These are phyloP conservation scores for Cliona cf. orientalis DNA, from an alignment of 37 sponge, comb jelly and placozoan genomes.

Conservation along the genomic window DNA sequence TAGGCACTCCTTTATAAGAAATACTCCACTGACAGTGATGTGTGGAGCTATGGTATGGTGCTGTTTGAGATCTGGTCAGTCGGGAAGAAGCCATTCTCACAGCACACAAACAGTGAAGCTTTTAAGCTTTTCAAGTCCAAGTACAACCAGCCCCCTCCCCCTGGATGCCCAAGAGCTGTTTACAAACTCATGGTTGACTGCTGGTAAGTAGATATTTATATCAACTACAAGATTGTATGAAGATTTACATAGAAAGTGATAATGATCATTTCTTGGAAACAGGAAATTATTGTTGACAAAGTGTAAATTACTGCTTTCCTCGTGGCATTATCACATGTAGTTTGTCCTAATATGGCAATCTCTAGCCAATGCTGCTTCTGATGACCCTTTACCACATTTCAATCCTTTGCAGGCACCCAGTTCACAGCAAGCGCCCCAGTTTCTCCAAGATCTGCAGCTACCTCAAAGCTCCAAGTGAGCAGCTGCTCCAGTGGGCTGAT, in stretches of 20 bases:
- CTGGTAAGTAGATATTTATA: conserved; percentile 67
- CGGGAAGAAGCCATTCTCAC: conserved; percentile 43
- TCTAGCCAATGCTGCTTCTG: too few relatives aligned
- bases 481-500: too few relatives aligned
- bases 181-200: conserved; percentile 63
- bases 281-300: too few relatives aligned
- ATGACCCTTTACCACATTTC: too few relatives aligned
- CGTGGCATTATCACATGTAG: too few relatives aligned
- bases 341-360: too few relatives aligned
- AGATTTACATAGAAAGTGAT: too few relatives aligned
- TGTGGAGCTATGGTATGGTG: conserved; percentile 66
- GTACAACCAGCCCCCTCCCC: conserved; percentile 60
- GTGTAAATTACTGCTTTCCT: too few relatives aligned
- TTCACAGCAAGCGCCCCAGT: conserved; percentile 21
- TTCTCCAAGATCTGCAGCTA: conserved; percentile 36
- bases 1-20: conserved; percentile 52
- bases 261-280: too few relatives aligned
- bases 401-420: conserved; percentile 74
- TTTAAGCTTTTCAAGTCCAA: neutral
- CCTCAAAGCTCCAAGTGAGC: too few relatives aligned
- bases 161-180: conserved; percentile 60
- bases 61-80: conserved; percentile 71
- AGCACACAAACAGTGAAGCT: conserved; percentile 1
- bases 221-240: too few relatives aligned
- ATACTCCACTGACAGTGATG: conserved; percentile 66